phyloP scores from a whole-genome alignment of 1,140 invertebrate genomes.

The Drosophila sucinea region DNA sequence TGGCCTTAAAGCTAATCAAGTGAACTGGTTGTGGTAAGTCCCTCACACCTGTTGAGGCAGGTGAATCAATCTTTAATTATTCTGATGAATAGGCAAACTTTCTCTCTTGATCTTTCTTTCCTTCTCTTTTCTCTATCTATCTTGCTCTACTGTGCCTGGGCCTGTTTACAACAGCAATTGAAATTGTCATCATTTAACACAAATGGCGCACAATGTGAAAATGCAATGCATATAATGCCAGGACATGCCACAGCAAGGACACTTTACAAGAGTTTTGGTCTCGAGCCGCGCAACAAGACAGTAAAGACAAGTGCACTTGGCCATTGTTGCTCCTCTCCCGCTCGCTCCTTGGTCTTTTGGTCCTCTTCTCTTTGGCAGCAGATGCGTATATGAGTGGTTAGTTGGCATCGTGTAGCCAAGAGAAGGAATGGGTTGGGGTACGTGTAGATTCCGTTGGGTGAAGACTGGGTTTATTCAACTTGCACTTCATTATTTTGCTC shows the following conservation, averaged over 20 bases:
- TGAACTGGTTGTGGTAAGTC: conserved; percentile 15
- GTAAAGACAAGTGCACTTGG: conserved; percentile 41
- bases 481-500: conserved; percentile 78
- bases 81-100: conserved; percentile 40
- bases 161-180: conserved; percentile 45
- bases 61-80: conserved; percentile 39
- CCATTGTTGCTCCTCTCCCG: conserved; percentile 35
- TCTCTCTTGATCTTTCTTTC: neutral
- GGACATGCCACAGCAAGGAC: conserved; percentile 21
- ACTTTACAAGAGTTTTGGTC: conserved; percentile 32
- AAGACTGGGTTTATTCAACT: conserved; percentile 26
- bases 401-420: conserved; percentile 1
- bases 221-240: conserved; percentile 47
- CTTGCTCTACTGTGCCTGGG: neutral
- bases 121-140: neutral
- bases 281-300: conserved; percentile 23
- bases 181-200: conserved; percentile 65
- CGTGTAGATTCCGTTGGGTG: neutral
- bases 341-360: conserved; percentile 30
- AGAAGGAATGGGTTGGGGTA: neutral
- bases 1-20: conserved; percentile 61
- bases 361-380: conserved; percentile 62
- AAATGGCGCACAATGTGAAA: conserved; percentile 46
- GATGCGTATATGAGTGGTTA: conserved; percentile 45
- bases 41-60: conserved; percentile 37